Base-by-base conservation (phyloP, 2,888 invertebrate species). In the Coenonympha glycerion region DNA sequence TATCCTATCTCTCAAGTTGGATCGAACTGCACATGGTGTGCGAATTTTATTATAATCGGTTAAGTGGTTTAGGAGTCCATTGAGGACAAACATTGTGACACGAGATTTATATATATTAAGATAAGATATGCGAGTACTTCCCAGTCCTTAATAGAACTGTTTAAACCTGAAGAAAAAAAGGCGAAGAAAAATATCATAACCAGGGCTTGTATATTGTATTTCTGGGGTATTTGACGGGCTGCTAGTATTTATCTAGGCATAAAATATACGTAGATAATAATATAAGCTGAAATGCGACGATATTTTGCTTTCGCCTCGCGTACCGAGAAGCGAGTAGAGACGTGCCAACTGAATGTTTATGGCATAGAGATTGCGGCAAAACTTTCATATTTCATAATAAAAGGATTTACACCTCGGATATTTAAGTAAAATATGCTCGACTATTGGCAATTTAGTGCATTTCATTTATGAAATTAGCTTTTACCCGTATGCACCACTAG, bases 331-430 rank as follows among this genome's bases (percentile, higher is more conserved):
- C 46, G 46, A 46, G 46, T 46, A 26, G 46, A 28, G 37, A 37
- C 46, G 46, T 46, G 46, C 46, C 46, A 46, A 46, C 46, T 46
- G 46, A 46, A 46, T 46, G 46, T 46, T 46, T 46, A 46, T 46
- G 28, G 46, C 36, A 28, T 28, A 46, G 46, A 46, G 46, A 46
- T 46, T 46, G 36, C 26, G 46, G 36, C 45, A 46, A 36, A 46
- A 46, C 36, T 46, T 46, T 36, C 46, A 37, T 46, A 46, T 37
- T 46, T 46, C 37, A 26, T 46, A 36, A 46, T 46, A 46, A 46
- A 46, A 37, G 46, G 46, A 37, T 46, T 46, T 46, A 37, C 28
- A 37, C 36, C 33, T 46, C 9, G 2, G 46, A 46, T 24, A 34
- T 45, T 34, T 33, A 30, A 18, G 44, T 33, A 44, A 44, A 45